phyloP scores from a whole-genome alignment of 2,888 invertebrate species.

The Pasiphila rectangulata region DNA sequence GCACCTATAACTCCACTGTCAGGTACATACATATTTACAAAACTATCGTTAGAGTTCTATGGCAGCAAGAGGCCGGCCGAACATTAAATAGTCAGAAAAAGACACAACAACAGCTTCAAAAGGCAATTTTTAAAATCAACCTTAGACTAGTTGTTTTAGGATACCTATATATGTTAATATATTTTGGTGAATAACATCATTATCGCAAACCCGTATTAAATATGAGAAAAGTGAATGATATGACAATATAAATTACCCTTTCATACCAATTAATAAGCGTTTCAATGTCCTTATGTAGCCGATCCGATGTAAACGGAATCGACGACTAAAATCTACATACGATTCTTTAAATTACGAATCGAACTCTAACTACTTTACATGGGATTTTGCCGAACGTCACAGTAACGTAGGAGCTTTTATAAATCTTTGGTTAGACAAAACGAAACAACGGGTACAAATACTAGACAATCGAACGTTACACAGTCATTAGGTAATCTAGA shows the following conservation, averaged over 20 bases:
- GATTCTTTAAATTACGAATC: constrained; percentile 71
- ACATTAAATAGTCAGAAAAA: constrained; percentile 74
- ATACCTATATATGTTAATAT: constrained; percentile 75
- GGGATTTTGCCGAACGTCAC: constrained; percentile 62
- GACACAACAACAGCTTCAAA: constrained; percentile 73
- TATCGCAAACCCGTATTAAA: constrained; percentile 81
- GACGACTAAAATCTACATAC: constrained; percentile 74
- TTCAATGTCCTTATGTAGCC: constrained; percentile 80
- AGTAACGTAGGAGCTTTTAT: constrained; percentile 62
- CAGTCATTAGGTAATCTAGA: constrained; percentile 79
- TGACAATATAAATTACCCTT: constrained; percentile 82
- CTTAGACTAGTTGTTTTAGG: constrained; percentile 76
- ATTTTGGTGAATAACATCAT: constrained; percentile 80
- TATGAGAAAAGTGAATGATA: constrained; percentile 81
- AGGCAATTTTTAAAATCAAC: constrained; percentile 77
- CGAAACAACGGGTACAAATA: constrained; percentile 71
- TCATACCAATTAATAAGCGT: constrained; percentile 82
- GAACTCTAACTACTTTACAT: constrained; percentile 76
- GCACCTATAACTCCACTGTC: constrained; percentile 26
- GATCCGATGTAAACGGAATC: constrained; percentile 66
- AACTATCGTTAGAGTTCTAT: constrained; percentile 25
- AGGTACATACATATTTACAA: constrained; percentile 31
- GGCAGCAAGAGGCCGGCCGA: constrained; percentile 63
- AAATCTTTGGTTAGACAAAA: constrained; percentile 79
- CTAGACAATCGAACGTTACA: constrained; percentile 72